Percentiles rank a stretch among this genome's conserved stretches.
Conservation (phyloP, 2,888 invertebrate species). For the Sepiola atlantica region DNA sequence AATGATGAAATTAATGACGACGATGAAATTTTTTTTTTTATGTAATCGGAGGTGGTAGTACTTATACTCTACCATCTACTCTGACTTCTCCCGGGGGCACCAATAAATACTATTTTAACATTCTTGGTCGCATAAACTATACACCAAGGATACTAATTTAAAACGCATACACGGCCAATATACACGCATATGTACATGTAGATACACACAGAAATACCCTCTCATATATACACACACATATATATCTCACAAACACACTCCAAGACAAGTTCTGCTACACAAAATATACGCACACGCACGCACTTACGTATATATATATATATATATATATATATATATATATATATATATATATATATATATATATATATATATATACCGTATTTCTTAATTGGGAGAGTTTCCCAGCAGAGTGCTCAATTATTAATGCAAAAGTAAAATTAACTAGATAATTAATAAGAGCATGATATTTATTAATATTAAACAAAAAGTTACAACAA, state of each 20-base stretch:
- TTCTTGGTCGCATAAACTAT: background rate
- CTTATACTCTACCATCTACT: background rate
- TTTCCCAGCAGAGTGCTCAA: too few relatives aligned
- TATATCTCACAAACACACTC: background rate
- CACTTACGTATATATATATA: background rate
- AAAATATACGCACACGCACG: background rate
- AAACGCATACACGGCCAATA: background rate
- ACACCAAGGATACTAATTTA: background rate
- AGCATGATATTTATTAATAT: too few relatives aligned
- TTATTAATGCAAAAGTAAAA: too few relatives aligned
- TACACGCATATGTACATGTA: background rate
- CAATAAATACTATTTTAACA: background rate
- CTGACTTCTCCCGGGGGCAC: background rate
- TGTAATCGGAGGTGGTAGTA: background rate
- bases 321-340: conserved; percentile 35
- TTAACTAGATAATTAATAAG: too few relatives aligned
- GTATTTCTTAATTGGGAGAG: too few relatives aligned
- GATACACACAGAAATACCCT: background rate
- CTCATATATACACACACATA: background rate
- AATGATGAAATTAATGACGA: background rate
- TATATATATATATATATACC: too few relatives aligned
- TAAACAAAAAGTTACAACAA: too few relatives aligned
- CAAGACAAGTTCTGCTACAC: background rate
- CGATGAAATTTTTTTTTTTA: background rate
- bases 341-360: conserved; percentile 43